Evolutionary conservation across 2,113 vertebrate genomes (phyloP).

Genomic region (Xenopus laevis): DNA sequence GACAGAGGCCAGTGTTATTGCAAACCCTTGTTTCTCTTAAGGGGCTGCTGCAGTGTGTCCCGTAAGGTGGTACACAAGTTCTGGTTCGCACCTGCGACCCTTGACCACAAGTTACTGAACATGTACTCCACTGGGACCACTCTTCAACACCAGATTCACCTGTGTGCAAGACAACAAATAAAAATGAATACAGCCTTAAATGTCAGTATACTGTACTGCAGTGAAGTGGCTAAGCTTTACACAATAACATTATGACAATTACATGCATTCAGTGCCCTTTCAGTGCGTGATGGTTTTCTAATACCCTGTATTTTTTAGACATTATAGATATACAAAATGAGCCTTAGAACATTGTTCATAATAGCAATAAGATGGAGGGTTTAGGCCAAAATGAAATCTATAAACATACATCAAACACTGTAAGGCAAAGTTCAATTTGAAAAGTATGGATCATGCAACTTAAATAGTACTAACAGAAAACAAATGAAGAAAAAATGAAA

Average conservation of each 20-base stretch:
- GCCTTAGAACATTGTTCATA: too few species aligned
- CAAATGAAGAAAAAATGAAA: too few species aligned
- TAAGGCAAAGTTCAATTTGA: too few species aligned
- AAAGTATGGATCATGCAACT: too few species aligned
- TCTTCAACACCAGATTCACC: constrained; percentile 99
- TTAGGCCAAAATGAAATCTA: too few species aligned
- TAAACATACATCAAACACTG: too few species aligned
- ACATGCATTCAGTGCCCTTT: neutral
- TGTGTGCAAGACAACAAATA: constrained; percentile 89
- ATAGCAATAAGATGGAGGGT: too few species aligned
- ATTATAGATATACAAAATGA: too few species aligned
- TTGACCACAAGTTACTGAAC: constrained; percentile 99
- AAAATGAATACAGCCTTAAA: constrained; percentile 66
- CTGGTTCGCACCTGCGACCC: constrained; percentile 99
- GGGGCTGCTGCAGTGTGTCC: constrained; percentile 99
- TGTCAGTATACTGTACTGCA: constrained; percentile 37
- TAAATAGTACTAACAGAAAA: too few species aligned
- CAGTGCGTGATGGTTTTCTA: neutral
- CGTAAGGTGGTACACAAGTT: constrained; percentile 99
- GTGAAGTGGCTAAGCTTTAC: too few species aligned
- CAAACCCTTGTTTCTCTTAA: constrained; percentile 99
- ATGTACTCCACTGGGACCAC: constrained; percentile 99
- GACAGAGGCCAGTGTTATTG: constrained; percentile 99
- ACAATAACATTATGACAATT: neutral
- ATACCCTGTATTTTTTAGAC: neutral